phyloP scores from a whole-genome alignment of 1,140 invertebrate species.

The Dendrolimus kikuchii region DNA sequence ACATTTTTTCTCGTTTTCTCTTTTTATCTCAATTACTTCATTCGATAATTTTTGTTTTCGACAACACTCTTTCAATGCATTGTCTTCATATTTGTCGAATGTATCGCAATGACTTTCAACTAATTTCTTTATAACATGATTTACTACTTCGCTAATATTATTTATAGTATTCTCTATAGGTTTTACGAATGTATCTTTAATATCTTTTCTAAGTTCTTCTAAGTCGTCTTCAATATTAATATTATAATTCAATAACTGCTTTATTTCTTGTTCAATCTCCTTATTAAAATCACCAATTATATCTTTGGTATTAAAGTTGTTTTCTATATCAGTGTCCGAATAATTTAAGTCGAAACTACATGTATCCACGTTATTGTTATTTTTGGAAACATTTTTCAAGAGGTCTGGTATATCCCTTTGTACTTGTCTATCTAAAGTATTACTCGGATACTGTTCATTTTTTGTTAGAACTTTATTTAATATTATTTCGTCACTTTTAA shows the following conservation, averaged over 20 bases:
- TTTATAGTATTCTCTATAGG: conserved; percentile 66
- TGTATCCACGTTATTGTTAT: conserved; percentile 43
- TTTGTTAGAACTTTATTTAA: conserved; percentile 6
- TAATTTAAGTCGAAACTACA: conserved; percentile 36
- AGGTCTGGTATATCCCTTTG: conserved; percentile 55
- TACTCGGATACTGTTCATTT: conserved; percentile 13
- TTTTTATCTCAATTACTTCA: conserved; percentile 38
- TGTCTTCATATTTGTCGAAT: conserved; percentile 23
- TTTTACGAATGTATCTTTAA: conserved; percentile 63
- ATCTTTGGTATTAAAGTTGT: conserved; percentile 60
- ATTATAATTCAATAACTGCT: conserved; percentile 58
- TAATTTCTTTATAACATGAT: conserved; percentile 65
- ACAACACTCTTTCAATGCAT: conserved; percentile 8
- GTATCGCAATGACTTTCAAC: conserved; percentile 45
- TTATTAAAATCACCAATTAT: conserved; percentile 73
- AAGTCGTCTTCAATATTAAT: conserved; percentile 67
- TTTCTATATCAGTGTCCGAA: conserved; percentile 56
- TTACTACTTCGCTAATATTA: conserved; percentile 69
- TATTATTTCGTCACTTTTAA: conserved; percentile 19
- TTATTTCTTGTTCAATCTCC: conserved; percentile 72
- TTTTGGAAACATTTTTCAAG: conserved; percentile 45
- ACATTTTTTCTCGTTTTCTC: conserved; percentile 53
- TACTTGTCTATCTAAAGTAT: conserved; percentile 20
- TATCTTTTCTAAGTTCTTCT: conserved; percentile 65
- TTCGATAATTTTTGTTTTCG: conserved; percentile 16